Evolutionary conservation across 2,888 invertebrate species (phyloP).

Genomic region (Drosophila flavopinicola): DNA sequence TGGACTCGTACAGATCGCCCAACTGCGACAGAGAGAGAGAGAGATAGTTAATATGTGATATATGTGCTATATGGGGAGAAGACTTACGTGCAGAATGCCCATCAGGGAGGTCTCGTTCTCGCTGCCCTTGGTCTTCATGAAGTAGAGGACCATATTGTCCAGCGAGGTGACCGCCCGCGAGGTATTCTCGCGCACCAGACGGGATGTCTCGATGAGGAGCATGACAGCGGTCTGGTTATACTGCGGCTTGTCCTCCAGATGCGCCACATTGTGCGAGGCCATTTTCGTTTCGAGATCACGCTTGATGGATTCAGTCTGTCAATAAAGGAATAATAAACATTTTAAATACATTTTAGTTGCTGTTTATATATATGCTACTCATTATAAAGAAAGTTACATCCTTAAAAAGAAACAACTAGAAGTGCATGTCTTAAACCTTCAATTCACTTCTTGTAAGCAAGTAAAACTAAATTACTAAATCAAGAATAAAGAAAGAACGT

Average conservation of each 20-base stretch:
- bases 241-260: slow-evolving; percentile 91
- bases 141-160: slow-evolving; percentile 84
- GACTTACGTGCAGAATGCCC: slow-evolving; percentile 82
- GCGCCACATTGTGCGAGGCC: slow-evolving; percentile 88
- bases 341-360: too few relatives aligned
- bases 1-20: slow-evolving; percentile 84
- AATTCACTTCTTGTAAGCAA: too few relatives aligned
- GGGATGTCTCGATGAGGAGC: slow-evolving; percentile 88
- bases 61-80: not conserved
- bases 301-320: slow-evolving; percentile 90
- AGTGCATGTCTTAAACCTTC: too few relatives aligned
- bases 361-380: too few relatives aligned
- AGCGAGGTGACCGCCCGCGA: slow-evolving; percentile 87
- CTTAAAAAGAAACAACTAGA: too few relatives aligned
- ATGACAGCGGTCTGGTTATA: slow-evolving; percentile 91
- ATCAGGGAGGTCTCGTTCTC: slow-evolving; percentile 84
- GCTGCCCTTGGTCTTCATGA: slow-evolving; percentile 84
- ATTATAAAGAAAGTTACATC: too few relatives aligned
- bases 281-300: slow-evolving; percentile 89
- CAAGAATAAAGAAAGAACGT: too few relatives aligned
- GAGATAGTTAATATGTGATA: too few relatives aligned
- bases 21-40: slow-evolving; percentile 63
- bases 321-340: slow-evolving; percentile 12
- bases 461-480: too few relatives aligned
- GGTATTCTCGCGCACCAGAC: slow-evolving; percentile 89